Base-by-base conservation (phyloP, 1,140 invertebrate species). In the Ladona fulva region DNA sequence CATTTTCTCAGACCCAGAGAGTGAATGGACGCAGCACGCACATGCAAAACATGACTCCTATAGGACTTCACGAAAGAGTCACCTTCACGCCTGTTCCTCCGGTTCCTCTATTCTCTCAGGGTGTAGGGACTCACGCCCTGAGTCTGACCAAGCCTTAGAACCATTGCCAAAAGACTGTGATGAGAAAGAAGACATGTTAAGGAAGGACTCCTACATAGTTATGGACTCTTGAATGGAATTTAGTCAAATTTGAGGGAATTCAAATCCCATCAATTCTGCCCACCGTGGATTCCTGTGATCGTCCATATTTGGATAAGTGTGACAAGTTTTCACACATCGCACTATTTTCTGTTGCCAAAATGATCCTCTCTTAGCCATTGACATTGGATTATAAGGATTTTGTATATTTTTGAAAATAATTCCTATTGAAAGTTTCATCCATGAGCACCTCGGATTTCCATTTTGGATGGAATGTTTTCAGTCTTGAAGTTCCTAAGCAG, bases 1-100 rank as follows among this genome's bases (percentile, higher is more conserved):
- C 77, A 84, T 89, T 59, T 89, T 89, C 80, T 89, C 88, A 0
- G 88, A 89, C 83, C 86, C 89, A 0, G 89, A 89, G 82, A 89
- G 88, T 29, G 88, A 90, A 79, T 90, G 88, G 88, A 83, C 19
- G 85, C 84, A 81, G 78, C 83, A 25, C 82, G 82, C 74, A 81
- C 82, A 79, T 79, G 79, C 74, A 76, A 81, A 77, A 77, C 75
- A 42, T 77, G 29, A 24, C 78, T 77, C 78, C 74, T 42, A 76
- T 42, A 77, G 12, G 52, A 22, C 11, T 78, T 75, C 11, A 76
- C 37, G 0, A 81, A 66, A 66, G 14, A 66, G 16, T 66, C 52
- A 16, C 52, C 52, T 66, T 12, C 52, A 66, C 14, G 52, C 52
- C n/a, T 66, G 52, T 22, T 66, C 52, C n/a, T 66, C 52, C 3